Base-by-base conservation (phyloP, 2,113 vertebrate species). In the Ariopsis seemanni region DNA sequence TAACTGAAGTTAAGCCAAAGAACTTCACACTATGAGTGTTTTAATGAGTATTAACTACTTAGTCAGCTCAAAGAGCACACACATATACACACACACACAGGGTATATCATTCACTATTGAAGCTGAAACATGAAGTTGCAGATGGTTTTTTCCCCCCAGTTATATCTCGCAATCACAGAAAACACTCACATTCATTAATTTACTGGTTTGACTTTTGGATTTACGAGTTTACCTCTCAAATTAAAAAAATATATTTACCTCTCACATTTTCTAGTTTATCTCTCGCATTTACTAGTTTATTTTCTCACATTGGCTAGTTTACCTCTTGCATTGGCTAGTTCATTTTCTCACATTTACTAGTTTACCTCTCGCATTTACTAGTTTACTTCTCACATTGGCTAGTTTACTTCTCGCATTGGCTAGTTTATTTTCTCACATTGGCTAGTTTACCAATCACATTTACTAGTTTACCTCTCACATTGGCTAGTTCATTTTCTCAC, bases 1-100 rank as follows among this genome's bases (percentile, higher is more conserved):
- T 34, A 85, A 83, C 86, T 85, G 78, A 82, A 85, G 86, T 85
- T 83, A 89, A 84, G 65, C 69, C 87, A 62, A 82, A 78, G 77
- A 87, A 67, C 82, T 84, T 78, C 71, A 83, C 78, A 72, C 78
- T 17, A 88, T 88, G 12, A 78, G 75, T 75, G 72, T 74, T 83
- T 81, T 85, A 88, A 88, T 88, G 79, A 81, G n/a, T 74, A 85
- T 85, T 57, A 82, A 87, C 82, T 17, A 57, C 75, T 90, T 72
- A 84, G 63, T 83, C 55, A 50, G 62, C 62, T 55, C 75, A 84
- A 69, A 65, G 55, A 86, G 57, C 71, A 65, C 55, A 27, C 48
- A 67, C 65, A 84, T 72, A 67, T 71, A 83, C 83, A 81, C 69
- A 85, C 63, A 77, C 63, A 63, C 75, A 82, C 52, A 72, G 42